A percentile compares a stretch with the other conserved stretches of the same genome.
These are phyloP conservation scores for Halcyon smyrnensis DNA, from an alignment of 2,797 vertebrate genomes.

Conservation along the genomic window DNA sequence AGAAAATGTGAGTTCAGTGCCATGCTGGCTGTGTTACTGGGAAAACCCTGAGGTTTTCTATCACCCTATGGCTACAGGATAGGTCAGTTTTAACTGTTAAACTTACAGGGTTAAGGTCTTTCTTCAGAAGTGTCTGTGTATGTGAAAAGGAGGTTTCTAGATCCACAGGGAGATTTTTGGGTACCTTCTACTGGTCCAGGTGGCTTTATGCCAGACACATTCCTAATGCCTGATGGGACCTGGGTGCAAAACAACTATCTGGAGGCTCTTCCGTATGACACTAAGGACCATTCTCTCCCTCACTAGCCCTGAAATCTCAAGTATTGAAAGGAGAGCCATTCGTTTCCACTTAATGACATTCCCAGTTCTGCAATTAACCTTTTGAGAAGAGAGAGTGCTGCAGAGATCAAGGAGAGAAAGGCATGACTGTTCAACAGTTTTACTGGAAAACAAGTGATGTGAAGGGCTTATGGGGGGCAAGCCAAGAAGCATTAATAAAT, in stretches of 20 bases:
- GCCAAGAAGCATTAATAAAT: neutral
- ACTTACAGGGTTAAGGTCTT: neutral
- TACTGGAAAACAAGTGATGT: neutral
- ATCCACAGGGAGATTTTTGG: neutral
- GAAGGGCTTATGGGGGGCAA: neutral
- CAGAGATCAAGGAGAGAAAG: neutral
- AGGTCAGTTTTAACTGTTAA: neutral
- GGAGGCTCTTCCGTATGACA: neutral
- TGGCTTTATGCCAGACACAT: neutral
- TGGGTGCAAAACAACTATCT: neutral
- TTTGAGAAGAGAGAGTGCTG: neutral
- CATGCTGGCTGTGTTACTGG: neutral
- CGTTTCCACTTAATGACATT: neutral
- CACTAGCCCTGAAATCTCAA: neutral
- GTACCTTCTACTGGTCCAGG: neutral
- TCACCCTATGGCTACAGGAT: neutral
- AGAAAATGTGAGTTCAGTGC: neutral
- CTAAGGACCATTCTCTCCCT: neutral
- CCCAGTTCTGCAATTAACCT: neutral
- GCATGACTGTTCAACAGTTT: neutral
- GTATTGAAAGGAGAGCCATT: neutral
- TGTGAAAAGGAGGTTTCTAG: neutral
- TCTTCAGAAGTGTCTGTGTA: neutral
- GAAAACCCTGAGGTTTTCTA: neutral
- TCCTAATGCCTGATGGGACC: neutral